phyloP scores from a whole-genome alignment of 2,888 invertebrate genomes.

The Aleiodes alternator region DNA sequence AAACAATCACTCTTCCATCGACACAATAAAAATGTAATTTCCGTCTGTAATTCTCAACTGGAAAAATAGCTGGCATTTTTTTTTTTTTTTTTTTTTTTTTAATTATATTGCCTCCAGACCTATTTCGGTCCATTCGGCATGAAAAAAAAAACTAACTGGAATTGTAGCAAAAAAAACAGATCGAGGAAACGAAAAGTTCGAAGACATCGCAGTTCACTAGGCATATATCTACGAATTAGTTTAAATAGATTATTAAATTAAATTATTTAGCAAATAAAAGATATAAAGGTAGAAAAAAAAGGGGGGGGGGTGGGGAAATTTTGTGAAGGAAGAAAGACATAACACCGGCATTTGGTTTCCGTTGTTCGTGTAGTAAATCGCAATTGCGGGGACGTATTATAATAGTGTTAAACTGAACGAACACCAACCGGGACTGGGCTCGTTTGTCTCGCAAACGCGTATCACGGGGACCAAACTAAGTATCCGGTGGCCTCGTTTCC shows the following conservation, averaged over 20 bases:
- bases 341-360: slow-evolving; percentile 27
- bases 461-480: slow-evolving; percentile 43
- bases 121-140: too few species aligned
- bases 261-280: background rate
- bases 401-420: slow-evolving; percentile 36
- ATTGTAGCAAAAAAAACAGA: background rate
- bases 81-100: too few species aligned
- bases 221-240: background rate
- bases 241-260: slow-evolving; percentile 9
- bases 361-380: slow-evolving; percentile 30
- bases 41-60: too few species aligned
- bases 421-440: slow-evolving; percentile 36
- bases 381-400: slow-evolving; percentile 33
- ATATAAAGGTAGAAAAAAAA: background rate
- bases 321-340: slow-evolving; percentile 17
- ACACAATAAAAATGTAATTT: too few species aligned
- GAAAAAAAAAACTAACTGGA: too few species aligned
- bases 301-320: background rate
- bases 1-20: too few species aligned
- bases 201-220: slow-evolving; percentile 12
- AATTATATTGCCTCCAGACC: too few species aligned
- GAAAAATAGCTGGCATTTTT: too few species aligned
- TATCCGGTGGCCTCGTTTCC: slow-evolving; percentile 40
- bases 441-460: slow-evolving; percentile 39
- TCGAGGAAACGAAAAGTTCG: slow-evolving; percentile 4